These are phyloP conservation scores for Disparrhopalites patrizii DNA, from an alignment of 2,888 invertebrate species.

Conservation along the genomic window DNA sequence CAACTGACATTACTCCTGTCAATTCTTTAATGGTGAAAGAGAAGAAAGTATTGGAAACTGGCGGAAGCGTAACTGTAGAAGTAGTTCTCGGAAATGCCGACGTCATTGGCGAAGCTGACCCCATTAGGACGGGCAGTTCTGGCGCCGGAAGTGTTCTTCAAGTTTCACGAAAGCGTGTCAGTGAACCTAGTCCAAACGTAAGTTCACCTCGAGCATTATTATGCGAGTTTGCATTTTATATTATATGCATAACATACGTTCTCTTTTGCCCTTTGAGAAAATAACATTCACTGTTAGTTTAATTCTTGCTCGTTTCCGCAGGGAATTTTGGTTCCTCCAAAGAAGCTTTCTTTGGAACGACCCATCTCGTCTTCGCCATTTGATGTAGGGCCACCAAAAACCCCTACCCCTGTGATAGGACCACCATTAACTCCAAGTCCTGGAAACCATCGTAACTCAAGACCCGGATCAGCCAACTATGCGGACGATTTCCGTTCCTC, in stretches of 20 bases:
- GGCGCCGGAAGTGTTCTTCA: constrained; percentile 41
- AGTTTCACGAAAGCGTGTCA: constrained; percentile 45
- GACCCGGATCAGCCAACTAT: constrained; percentile 39
- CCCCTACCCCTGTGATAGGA: constrained; percentile 40
- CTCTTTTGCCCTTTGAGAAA: not conserved
- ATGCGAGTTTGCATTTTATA: too few relatives aligned
- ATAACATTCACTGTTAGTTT: not conserved
- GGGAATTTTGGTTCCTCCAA: constrained; percentile 37
- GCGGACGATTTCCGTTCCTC: constrained; percentile 29
- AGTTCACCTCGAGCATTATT: too few relatives aligned
- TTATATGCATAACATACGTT: too few relatives aligned
- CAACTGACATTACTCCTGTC: not conserved
- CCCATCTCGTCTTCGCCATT: constrained; percentile 5
- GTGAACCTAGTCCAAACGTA: constrained; percentile 39
- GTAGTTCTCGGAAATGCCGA: constrained; percentile 44
- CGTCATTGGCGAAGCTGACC: constrained; percentile 10
- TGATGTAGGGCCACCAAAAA: constrained; percentile 35
- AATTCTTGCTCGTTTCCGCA: constrained; percentile 16
- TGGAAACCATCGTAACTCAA: constrained; percentile 31
- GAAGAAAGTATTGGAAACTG: constrained; percentile 40
- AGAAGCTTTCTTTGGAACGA: constrained; percentile 34
- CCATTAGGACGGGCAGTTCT: not conserved
- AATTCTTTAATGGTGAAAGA: constrained; percentile 37
- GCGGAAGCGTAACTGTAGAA: constrained; percentile 41
- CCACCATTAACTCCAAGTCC: constrained; percentile 46